phyloP scores from a whole-genome alignment of 2,113 vertebrate genomes.

The Seriola aureovittata region DNA sequence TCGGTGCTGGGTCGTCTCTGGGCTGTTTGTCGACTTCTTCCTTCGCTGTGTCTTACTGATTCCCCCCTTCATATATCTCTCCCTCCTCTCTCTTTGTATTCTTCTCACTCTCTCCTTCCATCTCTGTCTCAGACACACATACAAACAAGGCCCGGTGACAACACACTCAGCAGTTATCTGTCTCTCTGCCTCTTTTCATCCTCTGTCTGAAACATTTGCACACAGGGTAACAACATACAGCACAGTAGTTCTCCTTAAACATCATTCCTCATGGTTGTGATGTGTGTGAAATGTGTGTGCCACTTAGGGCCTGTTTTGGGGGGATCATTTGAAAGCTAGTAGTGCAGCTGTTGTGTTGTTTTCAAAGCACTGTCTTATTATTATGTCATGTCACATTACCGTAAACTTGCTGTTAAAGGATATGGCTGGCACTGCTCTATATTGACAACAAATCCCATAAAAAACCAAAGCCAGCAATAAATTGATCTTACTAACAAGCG shows the following conservation, averaged over 20 bases:
- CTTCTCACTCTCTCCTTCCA: conserved; percentile 1
- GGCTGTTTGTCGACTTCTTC: conserved; percentile 35
- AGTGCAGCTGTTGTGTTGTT: background rate
- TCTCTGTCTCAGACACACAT: conserved; percentile 26
- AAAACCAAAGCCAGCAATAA: background rate
- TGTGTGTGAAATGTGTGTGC: background rate
- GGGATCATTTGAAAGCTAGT: conserved; percentile 3
- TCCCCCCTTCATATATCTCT: conserved; percentile 5
- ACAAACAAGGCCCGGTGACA: conserved; percentile 15
- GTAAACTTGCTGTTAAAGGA: background rate
- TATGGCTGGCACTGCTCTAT: background rate
- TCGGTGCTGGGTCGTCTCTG: conserved; percentile 24
- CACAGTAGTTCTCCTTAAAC: background rate
- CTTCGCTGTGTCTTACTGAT: background rate
- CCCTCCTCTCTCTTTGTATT: conserved; percentile 2
- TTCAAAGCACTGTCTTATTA: background rate
- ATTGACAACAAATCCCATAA: background rate
- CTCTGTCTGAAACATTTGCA: conserved; percentile 13
- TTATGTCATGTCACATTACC: background rate
- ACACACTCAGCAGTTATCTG: conserved; percentile 11
- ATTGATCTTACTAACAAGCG: background rate
- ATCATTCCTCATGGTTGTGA: conserved; percentile 22
- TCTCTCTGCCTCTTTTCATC: conserved; percentile 20
- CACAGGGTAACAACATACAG: background rate
- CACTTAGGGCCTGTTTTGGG: background rate